Base-by-base conservation (phyloP, 2,113 vertebrate species). In the Martes martes region DNA sequence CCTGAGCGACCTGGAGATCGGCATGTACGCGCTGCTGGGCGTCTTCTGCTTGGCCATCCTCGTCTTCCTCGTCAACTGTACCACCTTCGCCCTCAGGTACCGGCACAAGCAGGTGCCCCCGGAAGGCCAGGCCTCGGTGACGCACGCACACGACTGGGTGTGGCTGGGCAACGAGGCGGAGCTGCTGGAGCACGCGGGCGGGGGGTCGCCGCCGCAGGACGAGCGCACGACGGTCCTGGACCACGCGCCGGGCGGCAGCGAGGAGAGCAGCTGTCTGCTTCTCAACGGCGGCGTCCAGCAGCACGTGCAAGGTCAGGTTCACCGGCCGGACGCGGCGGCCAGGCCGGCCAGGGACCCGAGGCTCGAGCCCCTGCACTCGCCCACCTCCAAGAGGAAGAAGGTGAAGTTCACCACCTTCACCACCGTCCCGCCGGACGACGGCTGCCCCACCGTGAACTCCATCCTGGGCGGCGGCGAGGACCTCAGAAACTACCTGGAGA, bases 11-110 rank as follows among this genome's bases (percentile, higher is more conserved):
- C 98, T 99, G 97, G 99, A 99, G 99, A 99, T 99, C 0, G 99
- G 99, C 67, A 99, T 99, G 99, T 99, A 99, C 0, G 99, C 99
- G 4, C 98, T 99, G 89, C 98, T 99, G 47, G 99, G 99, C 0
- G 99, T 99, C 97, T 99, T 99, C 98, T 99, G 99, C 98, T 98
- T 99, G 24, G 99, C 99, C 63, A 99, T 99, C 97, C 98, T 99
- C 10, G 99, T 99, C 87, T 99, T 99, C 98, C 99, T 99, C 4
- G 99, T 99, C 92, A 99, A 99, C 98, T 99, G 99, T 50, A 99
- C 99, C 84, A 99, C 99, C 2, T 99, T 99, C 42, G 99, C 99
- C 0, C 99, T 99, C 91, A 99, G 98, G 97, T 99, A 99, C 97
- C 98, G 99, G 36, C 99, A 99, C 98, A 99, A 99, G 98, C 99